These are phyloP conservation scores for Lichenostomus cassidix DNA, from an alignment of 2,113 vertebrate species.

Conservation along the genomic window DNA sequence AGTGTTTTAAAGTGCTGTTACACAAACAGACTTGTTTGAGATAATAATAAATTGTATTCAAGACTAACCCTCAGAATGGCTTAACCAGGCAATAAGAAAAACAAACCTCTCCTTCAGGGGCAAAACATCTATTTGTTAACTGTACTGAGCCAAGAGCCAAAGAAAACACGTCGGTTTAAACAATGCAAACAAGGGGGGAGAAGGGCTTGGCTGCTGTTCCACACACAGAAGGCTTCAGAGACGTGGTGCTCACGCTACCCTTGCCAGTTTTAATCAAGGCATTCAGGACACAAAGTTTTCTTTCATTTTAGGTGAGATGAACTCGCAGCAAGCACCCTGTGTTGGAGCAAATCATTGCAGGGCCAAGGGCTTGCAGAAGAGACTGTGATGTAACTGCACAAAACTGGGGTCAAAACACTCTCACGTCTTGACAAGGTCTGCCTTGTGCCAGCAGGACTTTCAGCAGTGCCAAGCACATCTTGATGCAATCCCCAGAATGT, in stretches of 20 bases:
- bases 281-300: neutral
- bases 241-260: fast-evolving
- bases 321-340: neutral
- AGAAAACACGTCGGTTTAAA: slow-evolving; percentile 33
- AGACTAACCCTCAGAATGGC: slow-evolving; percentile 35
- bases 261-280: neutral
- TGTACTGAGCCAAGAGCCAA: slow-evolving; percentile 30
- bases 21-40: slow-evolving; percentile 14
- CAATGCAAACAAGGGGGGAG: slow-evolving; percentile 2
- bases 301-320: neutral
- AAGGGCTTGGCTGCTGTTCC: neutral
- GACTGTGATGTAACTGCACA: neutral
- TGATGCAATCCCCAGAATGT: neutral
- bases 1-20: neutral
- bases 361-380: neutral
- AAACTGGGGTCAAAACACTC: neutral
- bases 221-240: neutral
- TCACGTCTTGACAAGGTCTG: neutral
- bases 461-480: neutral
- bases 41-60: slow-evolving; percentile 6
- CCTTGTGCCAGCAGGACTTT: neutral
- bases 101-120: slow-evolving; percentile 56
- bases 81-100: slow-evolving; percentile 49
- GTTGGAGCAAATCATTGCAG: neutral
- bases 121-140: slow-evolving; percentile 63